Evolutionary conservation across 2,113 vertebrate species (phyloP), one percentile per base, ranked within the genome.

Genomic region (Apaloderma vittatum): DNA sequence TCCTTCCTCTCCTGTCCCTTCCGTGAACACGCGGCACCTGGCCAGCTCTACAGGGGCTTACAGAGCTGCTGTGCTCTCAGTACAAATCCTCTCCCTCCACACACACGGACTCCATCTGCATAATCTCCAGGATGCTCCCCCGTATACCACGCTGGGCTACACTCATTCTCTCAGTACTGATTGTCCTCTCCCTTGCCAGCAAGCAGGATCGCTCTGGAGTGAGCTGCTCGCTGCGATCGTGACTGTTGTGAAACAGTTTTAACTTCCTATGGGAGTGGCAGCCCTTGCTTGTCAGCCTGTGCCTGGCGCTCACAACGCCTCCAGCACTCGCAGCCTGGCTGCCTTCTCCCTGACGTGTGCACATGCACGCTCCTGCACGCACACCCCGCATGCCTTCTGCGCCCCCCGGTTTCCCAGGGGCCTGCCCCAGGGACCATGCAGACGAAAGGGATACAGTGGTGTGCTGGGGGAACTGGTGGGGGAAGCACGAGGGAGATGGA

Each of bases 301-400:
- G 74, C 88, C 66, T 57, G 68, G 85, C 21, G 46, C 96, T 86
- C 43, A 48, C 45, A 80, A 86, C 82, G 93, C 94, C 94, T 93
- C 86, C 96, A 90, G 82, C 91, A 14, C 91, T 84, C 67, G 11
- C 58, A 86, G 11, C 94, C 73, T 43, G 15, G 86, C 88, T 81
- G 94, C 93, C 91, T 95, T 58, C 61, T 89, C 34, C 78, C 88
- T 95, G 95, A 95, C 95, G 92, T 96, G 90, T n/a, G 23, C 67
- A 36, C 29, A 86, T 83, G 81, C 96, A 94, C 66, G 84, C 79
- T 96, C 46, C 93, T 67, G 68, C 94, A 96, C 17, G 81, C 92
- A 96, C 85, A 43, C 32, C 73, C 74, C 19, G 4, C 54, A 11
- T 45, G 82, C 81, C 68, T 86, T 54, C 37, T 34, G 55, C 16